Evolutionary conservation across 2,113 vertebrate species (phyloP).

Genomic region (Leptobrachium leishanense): DNA sequence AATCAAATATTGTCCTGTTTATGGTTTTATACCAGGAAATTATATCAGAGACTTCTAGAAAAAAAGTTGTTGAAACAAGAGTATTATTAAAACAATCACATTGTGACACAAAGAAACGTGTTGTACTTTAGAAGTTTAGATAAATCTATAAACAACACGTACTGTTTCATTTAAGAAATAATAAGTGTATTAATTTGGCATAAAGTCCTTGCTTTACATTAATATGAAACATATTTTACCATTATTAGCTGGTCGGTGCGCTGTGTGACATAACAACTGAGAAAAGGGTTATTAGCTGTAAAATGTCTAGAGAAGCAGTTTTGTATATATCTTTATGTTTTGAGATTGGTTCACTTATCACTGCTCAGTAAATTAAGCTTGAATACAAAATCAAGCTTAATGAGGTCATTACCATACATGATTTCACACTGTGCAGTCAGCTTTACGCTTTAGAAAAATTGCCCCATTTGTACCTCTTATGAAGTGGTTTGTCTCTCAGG

Average conservation of each 20-base stretch:
- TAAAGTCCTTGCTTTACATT: neutral
- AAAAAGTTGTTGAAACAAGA: no score
- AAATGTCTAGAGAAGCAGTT: constrained; percentile 8
- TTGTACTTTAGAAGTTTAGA: no score
- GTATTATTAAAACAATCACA: no score
- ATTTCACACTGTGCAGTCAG: constrained; percentile 32
- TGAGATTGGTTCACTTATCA: constrained; percentile 3
- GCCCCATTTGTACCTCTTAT: constrained; percentile 25
- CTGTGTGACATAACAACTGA: constrained; percentile 60
- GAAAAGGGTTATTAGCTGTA: constrained; percentile 33
- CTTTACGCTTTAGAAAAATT: constrained; percentile 25
- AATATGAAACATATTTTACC: neutral
- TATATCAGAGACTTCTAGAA: no score
- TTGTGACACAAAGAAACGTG: no score
- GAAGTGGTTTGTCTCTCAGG: constrained; percentile 27
- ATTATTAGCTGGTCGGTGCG: neutral
- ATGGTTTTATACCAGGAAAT: no score
- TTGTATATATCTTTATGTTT: constrained; percentile 14
- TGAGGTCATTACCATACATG: constrained; percentile 26
- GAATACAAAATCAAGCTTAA: constrained; percentile 38
- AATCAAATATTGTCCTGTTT: no score
- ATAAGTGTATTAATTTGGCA: neutral
- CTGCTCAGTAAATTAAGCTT: constrained; percentile 27
- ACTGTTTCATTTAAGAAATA: neutral
- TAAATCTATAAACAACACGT: no score